Conservation (phyloP, 2,888 invertebrate species). For the Epistrophella euchroma region DNA sequence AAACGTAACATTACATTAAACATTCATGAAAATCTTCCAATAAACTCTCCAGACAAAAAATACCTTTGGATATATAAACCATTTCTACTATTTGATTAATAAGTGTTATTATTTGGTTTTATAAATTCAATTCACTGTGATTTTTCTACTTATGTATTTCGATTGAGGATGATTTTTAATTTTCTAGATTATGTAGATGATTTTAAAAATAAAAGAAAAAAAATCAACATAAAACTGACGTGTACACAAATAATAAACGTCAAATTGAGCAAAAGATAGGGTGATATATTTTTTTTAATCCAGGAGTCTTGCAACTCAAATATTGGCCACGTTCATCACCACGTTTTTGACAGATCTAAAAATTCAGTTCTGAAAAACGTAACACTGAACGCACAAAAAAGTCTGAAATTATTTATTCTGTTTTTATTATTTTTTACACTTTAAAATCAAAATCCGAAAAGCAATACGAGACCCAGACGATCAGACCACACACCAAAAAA, state of each 20-base stretch:
- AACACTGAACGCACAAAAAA: too few species aligned
- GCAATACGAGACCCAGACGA: too few species aligned
- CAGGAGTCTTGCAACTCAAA: too few species aligned
- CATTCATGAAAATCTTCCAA: neutral
- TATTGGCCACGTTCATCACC: too few species aligned
- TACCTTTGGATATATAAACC: constrained; percentile 64
- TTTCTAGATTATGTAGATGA: neutral
- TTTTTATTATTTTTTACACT: too few species aligned
- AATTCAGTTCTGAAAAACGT: too few species aligned
- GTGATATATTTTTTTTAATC: too few species aligned
- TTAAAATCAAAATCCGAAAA: too few species aligned
- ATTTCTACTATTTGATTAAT: neutral
- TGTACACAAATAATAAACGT: constrained; percentile 15
- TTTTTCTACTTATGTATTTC: neutral
- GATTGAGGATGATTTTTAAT: neutral
- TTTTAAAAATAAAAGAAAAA: too few species aligned
- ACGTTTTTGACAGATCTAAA: too few species aligned
- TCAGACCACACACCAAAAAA: too few species aligned
- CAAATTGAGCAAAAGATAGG: constrained; percentile 20
- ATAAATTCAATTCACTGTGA: neutral
- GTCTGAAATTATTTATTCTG: too few species aligned
- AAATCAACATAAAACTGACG: constrained; percentile 34
- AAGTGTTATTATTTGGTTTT: neutral
- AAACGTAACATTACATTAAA: neutral
- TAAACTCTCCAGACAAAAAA: neutral